phyloP scores from a whole-genome alignment of 2,888 invertebrate genomes.

The Morpho achilles region DNA sequence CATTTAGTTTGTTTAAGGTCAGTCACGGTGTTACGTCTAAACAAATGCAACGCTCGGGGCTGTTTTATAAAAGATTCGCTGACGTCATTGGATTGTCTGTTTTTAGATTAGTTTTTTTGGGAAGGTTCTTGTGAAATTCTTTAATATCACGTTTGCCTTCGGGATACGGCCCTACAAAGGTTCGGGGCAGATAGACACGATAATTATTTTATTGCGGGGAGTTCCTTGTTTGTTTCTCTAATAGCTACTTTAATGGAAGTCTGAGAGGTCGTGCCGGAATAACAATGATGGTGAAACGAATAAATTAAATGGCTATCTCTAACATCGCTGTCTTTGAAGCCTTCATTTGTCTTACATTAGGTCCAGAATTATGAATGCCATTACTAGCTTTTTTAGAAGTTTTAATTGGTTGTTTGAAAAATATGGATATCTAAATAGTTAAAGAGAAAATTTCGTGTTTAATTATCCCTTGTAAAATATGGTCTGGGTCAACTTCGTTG shows the following conservation, averaged over 20 bases:
- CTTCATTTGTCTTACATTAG: constrained; percentile 22
- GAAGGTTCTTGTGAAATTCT: constrained; percentile 49
- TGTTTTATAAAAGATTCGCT: constrained; percentile 55
- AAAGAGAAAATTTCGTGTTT: no score
- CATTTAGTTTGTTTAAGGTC: constrained; percentile 69
- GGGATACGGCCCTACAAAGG: constrained; percentile 40
- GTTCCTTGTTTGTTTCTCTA: constrained; percentile 77
- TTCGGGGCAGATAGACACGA: constrained; percentile 60
- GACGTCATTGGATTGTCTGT: constrained; percentile 63
- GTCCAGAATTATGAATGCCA: constrained; percentile 9
- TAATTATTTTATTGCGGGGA: constrained; percentile 75
- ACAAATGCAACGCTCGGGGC: constrained; percentile 48
- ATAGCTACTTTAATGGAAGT: constrained; percentile 73
- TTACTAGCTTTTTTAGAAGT: constrained; percentile 4
- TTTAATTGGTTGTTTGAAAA: not conserved
- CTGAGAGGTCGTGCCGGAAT: constrained; percentile 49
- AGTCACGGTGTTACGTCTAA: constrained; percentile 59
- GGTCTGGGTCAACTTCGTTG: no score
- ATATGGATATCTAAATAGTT: no score
- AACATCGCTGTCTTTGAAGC: constrained; percentile 38
- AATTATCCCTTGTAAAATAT: no score
- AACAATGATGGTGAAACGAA: constrained; percentile 56
- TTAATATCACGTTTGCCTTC: constrained; percentile 54
- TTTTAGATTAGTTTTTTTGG: constrained; percentile 63
- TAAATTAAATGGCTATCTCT: constrained; percentile 58